phyloP scores from a whole-genome alignment of 2,797 vertebrate genomes.

The Lycodopsis pacificus region DNA sequence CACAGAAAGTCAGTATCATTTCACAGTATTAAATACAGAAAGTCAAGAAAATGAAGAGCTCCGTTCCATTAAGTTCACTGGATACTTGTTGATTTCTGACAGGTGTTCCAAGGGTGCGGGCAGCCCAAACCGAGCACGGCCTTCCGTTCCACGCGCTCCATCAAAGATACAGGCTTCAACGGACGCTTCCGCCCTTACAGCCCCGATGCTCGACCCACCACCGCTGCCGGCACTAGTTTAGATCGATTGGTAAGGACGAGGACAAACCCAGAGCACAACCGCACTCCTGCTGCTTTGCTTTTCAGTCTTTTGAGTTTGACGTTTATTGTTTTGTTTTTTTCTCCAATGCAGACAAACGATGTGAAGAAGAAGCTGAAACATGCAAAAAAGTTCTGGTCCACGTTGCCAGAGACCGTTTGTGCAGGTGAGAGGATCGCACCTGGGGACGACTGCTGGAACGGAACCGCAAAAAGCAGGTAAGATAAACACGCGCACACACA shows the following conservation, averaged over 20 bases:
- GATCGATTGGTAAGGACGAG: constrained; percentile 91
- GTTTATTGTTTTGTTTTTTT: neutral
- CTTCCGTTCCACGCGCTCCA: constrained; percentile 86
- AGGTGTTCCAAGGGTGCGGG: constrained; percentile 98
- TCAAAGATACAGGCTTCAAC: constrained; percentile 87
- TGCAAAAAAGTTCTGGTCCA: constrained; percentile 99
- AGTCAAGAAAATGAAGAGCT: neutral
- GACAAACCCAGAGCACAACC: neutral
- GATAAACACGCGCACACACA: constrained; percentile 11
- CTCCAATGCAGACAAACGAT: constrained; percentile 87
- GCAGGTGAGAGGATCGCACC: constrained; percentile 89
- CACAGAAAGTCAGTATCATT: constrained; percentile 89
- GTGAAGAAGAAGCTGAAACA: constrained; percentile 97
- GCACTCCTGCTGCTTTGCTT: neutral
- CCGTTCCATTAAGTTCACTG: neutral
- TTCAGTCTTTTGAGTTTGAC: neutral
- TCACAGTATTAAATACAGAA: neutral
- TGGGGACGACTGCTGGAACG: constrained; percentile 96
- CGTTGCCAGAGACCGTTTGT: constrained; percentile 92
- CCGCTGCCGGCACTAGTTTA: constrained; percentile 95
- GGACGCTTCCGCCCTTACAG: constrained; percentile 94
- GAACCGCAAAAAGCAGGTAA: constrained; percentile 95
- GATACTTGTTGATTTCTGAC: neutral
- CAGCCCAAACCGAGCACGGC: constrained; percentile 84
- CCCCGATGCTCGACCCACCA: constrained; percentile 93